Evolutionary conservation across 2,797 vertebrate genomes (phyloP), one percentile per base, ranked within the genome.

Genomic region (Distichodus sexfasciatus): DNA sequence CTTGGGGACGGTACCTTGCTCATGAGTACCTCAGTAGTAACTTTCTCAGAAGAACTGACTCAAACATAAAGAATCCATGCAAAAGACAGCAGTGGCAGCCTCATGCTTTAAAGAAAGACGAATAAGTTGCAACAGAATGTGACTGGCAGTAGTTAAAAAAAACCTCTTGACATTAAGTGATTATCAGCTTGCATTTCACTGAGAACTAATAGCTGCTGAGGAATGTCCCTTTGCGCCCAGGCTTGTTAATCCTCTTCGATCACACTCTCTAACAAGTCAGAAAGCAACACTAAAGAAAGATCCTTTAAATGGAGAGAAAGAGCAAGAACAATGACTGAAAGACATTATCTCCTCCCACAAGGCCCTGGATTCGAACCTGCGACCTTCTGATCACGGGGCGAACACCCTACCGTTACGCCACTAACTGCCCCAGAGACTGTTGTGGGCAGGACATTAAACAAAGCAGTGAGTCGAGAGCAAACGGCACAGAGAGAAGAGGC

Each of bases 91-190:
- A 26, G 14, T 8, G 36, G 40, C 68, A 46, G 14, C 24, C 7
- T n/a, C 29, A 17, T 1, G 15, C 33, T 41, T 33, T 40, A 23
- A n/a, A n/a, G 11, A 26, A 23, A 23, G 23, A 66, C 70, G 51
- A 74, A 43, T 4, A 43, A 66, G 54, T 50, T 66, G 12, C 26
- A 66, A 7, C 50, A 62, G 75, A 77, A 77, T 71, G 65, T 54
- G 65, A 59, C 47, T 36, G 50, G 51, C 55, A 17, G 38, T 47
- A 38, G 40, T 46, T 61, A 47, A 63, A 31, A n/a, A n/a, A 2
- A 67, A 23, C n/a, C 51, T 60, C 59, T 17, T 54, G 57, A 69
- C 54, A 41, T 44, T 4, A 55, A 60, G 70, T 4, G 50, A 71
- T 60, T 47, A 50, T 46, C 8, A 38, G 53, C 35, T 33, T 29